Base-by-base conservation (phyloP, 2,797 vertebrate species). In the Denticeps clupeoides region DNA sequence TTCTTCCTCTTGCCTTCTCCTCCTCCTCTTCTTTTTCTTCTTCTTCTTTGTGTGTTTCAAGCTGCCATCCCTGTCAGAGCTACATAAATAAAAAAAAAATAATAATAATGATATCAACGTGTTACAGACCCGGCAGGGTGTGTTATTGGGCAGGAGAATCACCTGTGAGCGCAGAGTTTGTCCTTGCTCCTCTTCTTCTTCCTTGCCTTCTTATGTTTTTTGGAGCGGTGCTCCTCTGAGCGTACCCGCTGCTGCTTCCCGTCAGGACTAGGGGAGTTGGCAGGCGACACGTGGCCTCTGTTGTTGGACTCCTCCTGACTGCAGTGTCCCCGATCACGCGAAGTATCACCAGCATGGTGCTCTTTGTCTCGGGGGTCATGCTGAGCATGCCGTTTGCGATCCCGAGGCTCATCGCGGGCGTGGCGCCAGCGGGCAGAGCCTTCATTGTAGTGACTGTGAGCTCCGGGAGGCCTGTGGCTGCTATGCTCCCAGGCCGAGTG, bases 141-240 rank as follows among this genome's bases (percentile, higher is more conserved):
- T n/a, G n/a, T n/a, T n/a, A 8, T 31, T 3, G 13, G 2, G 13
- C 21, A 2, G 24, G 18, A 40, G 22, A 23, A 51, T 56, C 24
- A 79, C 68, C 84, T 74, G 22, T 74, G 72, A n/a, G n/a, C n/a
- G n/a, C n/a, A n/a, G n/a, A n/a, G n/a, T 15, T 86, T 91, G 55
- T 92, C 89, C 78, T 89, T 93, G 28, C 83, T 85, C 68, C 86
- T 91, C 69, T 91, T 91, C 69, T 89, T 94, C 69, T 93, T 95
- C 82, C 93, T 97, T 38, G 84, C 86, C 53, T 90, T 96, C 60
- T 91, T 95, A 58, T 81, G 82, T 78, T 89, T 94, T 64, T 83
- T 89, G 1, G 22, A 69, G 59, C 56, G 73, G 19, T 64, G 70
- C 22, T 78, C 77, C 13, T 82, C 82, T 0, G 58, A 48, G 28